A percentile compares a stretch with the other conserved stretches of the same genome.
Conservation (phyloP, 2,888 invertebrate genomes). For the Brachycybe producta region DNA sequence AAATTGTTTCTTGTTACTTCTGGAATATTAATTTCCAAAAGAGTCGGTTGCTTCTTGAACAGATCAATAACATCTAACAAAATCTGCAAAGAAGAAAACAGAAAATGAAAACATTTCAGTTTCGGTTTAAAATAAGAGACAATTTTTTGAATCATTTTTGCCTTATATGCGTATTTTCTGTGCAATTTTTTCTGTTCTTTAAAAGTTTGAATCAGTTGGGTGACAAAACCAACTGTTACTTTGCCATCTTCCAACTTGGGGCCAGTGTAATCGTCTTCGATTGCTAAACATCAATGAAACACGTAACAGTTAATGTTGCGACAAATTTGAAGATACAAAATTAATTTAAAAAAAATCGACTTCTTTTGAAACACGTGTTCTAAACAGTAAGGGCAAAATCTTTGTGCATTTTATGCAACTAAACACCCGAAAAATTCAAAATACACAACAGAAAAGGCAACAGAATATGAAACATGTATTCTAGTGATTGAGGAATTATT, state of each 20-base stretch:
- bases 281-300: slow-evolving; percentile 44
- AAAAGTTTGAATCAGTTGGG: slow-evolving; percentile 75
- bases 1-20: slow-evolving; percentile 37
- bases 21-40: slow-evolving; percentile 78
- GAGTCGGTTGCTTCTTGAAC: slow-evolving; percentile 68
- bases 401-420: too few species aligned
- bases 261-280: slow-evolving; percentile 88
- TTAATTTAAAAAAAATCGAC: too few species aligned
- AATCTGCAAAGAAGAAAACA: slow-evolving; percentile 50
- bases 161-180: slow-evolving; percentile 93
- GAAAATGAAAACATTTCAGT: neutral
- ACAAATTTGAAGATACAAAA: too few species aligned
- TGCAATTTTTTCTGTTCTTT: slow-evolving; percentile 86
- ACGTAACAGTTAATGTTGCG: too few species aligned
- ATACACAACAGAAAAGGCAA: neutral
- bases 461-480: too few species aligned
- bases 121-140: neutral
- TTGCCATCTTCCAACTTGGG: slow-evolving; percentile 72
- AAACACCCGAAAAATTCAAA: neutral
- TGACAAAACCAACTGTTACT: slow-evolving; percentile 79
- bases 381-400: too few species aligned
- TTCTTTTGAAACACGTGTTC: too few species aligned
- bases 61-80: slow-evolving; percentile 75
- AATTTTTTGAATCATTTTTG: slow-evolving; percentile 30
- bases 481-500: too few species aligned